Evolutionary conservation across 2,113 vertebrate species (phyloP).

Genomic region (Microtus montanus): DNA sequence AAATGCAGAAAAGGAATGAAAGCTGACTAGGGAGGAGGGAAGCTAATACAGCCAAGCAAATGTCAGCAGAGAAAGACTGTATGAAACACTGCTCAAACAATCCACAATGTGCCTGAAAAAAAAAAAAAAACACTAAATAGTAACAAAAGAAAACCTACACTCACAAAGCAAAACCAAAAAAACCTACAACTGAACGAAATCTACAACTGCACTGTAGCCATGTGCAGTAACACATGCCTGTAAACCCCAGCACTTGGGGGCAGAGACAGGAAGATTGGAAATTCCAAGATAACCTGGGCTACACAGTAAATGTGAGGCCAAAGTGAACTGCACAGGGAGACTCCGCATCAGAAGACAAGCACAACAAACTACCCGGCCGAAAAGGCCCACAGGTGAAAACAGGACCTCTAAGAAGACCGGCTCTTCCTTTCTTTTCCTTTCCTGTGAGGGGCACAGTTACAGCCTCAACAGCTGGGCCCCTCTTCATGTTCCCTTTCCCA

Average conservation of each 20-base stretch:
- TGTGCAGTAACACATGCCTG: not conserved
- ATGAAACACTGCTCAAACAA: not conserved
- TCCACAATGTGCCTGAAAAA: not conserved
- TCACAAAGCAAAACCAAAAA: constrained; percentile 3
- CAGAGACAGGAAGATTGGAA: not conserved
- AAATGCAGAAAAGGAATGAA: not conserved
- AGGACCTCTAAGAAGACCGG: not conserved
- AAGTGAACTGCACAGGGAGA: not conserved
- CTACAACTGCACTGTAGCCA: not conserved
- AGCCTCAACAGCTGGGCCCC: not conserved
- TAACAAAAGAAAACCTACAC: not conserved
- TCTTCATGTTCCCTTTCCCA: not conserved
- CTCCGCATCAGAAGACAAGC: not conserved
- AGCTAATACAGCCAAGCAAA: not conserved
- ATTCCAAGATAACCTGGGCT: not conserved
- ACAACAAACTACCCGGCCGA: not conserved
- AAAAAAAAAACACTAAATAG: not conserved
- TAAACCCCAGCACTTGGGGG: not conserved
- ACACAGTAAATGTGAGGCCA: not conserved
- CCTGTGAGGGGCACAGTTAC: not conserved
- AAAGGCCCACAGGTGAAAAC: not conserved
- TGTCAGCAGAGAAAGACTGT: not conserved
- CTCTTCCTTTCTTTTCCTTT: not conserved
- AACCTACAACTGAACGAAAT: not conserved
- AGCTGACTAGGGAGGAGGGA: not conserved